phyloP scores from a whole-genome alignment of 2,113 vertebrate genomes.

The Ceuthmochares aereus region DNA sequence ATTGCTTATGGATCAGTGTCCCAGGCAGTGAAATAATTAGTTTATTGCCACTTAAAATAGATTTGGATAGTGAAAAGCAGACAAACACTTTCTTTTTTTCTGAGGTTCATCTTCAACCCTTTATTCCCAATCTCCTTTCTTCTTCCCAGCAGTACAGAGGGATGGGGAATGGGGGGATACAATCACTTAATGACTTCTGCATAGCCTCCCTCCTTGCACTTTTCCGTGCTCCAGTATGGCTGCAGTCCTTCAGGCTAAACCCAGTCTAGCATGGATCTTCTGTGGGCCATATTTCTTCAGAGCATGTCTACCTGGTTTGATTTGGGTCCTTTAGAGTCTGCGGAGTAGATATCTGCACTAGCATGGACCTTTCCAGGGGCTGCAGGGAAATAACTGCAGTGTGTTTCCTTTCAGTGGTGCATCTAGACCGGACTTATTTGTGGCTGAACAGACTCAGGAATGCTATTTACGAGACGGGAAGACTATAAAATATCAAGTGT shows the following conservation, averaged over 20 bases:
- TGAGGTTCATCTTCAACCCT: not conserved
- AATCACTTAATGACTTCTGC: not conserved
- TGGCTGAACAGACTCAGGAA: not conserved
- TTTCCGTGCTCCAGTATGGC: not conserved
- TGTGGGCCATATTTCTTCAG: not conserved
- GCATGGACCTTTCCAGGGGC: not conserved
- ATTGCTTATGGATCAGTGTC: not conserved
- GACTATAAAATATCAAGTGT: not conserved
- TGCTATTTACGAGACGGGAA: not conserved
- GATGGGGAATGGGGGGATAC: not conserved
- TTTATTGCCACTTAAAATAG: not conserved
- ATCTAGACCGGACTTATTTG: not conserved
- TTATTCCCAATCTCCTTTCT: not conserved
- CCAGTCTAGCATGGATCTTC: not conserved
- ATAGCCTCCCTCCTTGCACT: accelerated
- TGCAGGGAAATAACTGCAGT: not conserved
- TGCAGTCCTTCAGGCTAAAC: not conserved
- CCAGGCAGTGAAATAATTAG: not conserved
- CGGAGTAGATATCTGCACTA: not conserved
- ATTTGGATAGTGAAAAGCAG: not conserved
- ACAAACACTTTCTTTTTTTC: not conserved
- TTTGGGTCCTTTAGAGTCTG: not conserved
- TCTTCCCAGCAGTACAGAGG: not conserved
- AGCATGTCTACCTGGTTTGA: not conserved
- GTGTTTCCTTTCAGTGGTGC: not conserved